Base-by-base conservation (phyloP, 2,113 vertebrate species). In the Choloepus hoffmanni region DNA sequence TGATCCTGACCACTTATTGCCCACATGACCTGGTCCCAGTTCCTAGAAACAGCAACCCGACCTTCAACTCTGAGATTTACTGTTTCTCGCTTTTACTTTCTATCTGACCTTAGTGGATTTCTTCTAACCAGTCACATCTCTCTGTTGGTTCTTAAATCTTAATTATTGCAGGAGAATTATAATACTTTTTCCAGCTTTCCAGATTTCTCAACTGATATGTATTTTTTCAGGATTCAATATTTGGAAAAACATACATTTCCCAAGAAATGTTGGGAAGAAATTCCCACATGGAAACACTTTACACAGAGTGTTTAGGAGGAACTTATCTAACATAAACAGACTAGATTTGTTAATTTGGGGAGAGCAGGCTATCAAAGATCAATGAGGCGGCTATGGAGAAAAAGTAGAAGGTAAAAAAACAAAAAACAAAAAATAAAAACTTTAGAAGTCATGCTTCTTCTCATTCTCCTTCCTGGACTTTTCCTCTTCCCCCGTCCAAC, bases 91-190 rank as follows among this genome's bases (percentile, higher is more conserved):
- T 78, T 24, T 74, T 33, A 68, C 30, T 90, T 91, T 81, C 23
- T 62, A 10, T 23, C 72, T 62, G 12, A 89, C 45, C 36, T 21
- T 0, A 9, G 23, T 36, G 36, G 14, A 86, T 79, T 76, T 88
- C 58, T 82, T 76, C 72, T 86, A 89, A 84, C 45, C 16, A 95
- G 24, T 13, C 89, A 82, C 0, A 60, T 58, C 8, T 67, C 30
- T 58, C 30, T 28, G 7, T 36, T 85, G 43, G 86, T 48, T 94
- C 74, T 82, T 90, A 81, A 92, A 63, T 30, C 45, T 95, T 95
- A 85, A 53, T 89, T 74, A 83, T 48, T 72, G 7, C 16, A 96
- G 11, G 11, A 90, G 26, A 95, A 58, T 65, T 84, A 70, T 15
- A 48, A 68, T 45, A 84, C 18, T 62, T 87, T 60, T 26, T 40